Base-by-base conservation (phyloP, 1,140 invertebrate species). In the Laupala kohalensis region DNA sequence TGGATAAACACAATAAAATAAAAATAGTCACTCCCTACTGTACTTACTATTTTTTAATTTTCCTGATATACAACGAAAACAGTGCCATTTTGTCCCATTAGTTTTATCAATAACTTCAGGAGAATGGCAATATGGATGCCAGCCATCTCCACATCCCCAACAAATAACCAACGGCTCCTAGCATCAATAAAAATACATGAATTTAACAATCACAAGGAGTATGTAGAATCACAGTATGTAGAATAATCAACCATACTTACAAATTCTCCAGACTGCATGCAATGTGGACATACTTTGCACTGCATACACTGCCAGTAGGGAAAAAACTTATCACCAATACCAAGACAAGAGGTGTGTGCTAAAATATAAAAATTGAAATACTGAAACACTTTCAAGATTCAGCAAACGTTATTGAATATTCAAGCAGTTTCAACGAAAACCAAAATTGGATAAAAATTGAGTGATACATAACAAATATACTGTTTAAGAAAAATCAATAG, bases 81-180 rank as follows among this genome's bases (percentile, higher is more conserved):
- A 64, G 12, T 26, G 23, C 26, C 26, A 64, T 62, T 70, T 53
- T n/a, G 4, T 62, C 6, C 37, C 37, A 30, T 26, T 70, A n/a
- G 26, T 5, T 5, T n/a, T 30, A 13, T 70, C 53, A 62, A 19
- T 4, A 70, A 70, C 5, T 62, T 70, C 37, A 24, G 37, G 25
- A 70, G 53, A 25, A 77, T 92, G 91, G 77, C 92, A 94, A 28
- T 83, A 81, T 71, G 88, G 84, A 79, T 94, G 92, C 79, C 92
- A 94, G 15, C 90, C 90, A 81, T 93, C 91, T 72, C 92, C 90
- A 80, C 92, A 95, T 27, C 86, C 85, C 77, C 86, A 89, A 80
- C 92, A 94, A 64, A 93, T 90, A 67, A 90, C 84, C 74, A 94
- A 80, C 62, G 84, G 80, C 71, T 88, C 88, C 69, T 70, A 25